Evolutionary conservation across 2,888 invertebrate species (phyloP).

Genomic region (Acanthacorydalis orientalis): DNA sequence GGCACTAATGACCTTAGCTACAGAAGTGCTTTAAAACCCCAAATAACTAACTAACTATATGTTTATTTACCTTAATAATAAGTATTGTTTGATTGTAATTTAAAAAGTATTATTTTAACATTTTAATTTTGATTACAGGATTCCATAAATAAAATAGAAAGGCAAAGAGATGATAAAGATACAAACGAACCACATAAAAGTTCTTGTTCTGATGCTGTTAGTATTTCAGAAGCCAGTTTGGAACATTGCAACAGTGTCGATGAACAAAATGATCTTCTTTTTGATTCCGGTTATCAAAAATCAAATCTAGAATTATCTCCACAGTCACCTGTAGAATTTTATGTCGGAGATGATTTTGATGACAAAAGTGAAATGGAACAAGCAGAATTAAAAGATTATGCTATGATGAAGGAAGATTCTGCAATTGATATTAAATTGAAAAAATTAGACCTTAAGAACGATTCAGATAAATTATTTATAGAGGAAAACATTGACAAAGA

Average conservation of each 20-base stretch:
- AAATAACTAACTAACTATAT: too few relatives aligned
- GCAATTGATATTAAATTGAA: background rate
- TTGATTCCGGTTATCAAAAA: slow-evolving; percentile 20
- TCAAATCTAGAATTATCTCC: slow-evolving; percentile 16
- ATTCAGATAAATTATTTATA: slow-evolving; percentile 7
- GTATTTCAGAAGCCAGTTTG: background rate
- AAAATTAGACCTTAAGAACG: background rate
- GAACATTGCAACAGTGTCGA: background rate
- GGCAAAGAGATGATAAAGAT: too few relatives aligned
- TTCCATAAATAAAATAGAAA: too few relatives aligned
- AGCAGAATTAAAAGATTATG: background rate
- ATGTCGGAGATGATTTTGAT: slow-evolving; percentile 5
- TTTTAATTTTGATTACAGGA: too few relatives aligned
- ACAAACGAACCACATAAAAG: background rate
- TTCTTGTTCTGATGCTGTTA: background rate
- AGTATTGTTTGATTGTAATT: too few relatives aligned
- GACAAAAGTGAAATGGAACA: background rate
- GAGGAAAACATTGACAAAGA: slow-evolving; percentile 14
- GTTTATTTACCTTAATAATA: too few relatives aligned
- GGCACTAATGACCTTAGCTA: too few relatives aligned
- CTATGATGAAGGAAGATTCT: slow-evolving; percentile 1
- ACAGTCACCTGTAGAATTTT: slow-evolving; percentile 7
- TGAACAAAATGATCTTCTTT: slow-evolving; percentile 9
- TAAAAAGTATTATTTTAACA: too few relatives aligned
- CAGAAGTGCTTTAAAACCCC: too few relatives aligned